phyloP scores from a whole-genome alignment of 2,888 invertebrate genomes.

The Phragmatobia fuliginosa region DNA sequence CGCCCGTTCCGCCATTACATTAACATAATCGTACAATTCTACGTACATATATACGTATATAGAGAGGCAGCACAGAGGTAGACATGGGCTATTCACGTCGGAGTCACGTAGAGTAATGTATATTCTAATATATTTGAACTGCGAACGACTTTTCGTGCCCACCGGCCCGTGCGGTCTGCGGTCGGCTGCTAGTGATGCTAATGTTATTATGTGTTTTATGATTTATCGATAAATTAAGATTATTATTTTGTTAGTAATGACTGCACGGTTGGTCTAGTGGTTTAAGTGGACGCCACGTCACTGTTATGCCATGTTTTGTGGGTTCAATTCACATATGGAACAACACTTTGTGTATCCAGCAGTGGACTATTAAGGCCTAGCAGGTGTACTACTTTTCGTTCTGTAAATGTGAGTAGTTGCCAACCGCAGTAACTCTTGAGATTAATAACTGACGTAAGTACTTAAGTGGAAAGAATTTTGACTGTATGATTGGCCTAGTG shows the following conservation, averaged over 20 bases:
- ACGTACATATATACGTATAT: slow-evolving; percentile 15
- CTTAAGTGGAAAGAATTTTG: too few relatives aligned
- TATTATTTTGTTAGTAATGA: neutral
- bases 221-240: slow-evolving; percentile 25
- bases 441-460: too few relatives aligned
- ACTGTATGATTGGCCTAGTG: too few relatives aligned
- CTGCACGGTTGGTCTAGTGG: too few relatives aligned
- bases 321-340: too few relatives aligned
- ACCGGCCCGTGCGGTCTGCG: slow-evolving; percentile 84
- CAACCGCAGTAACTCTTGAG: too few relatives aligned
- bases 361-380: too few relatives aligned
- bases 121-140: slow-evolving; percentile 86
- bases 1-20: slow-evolving; percentile 29
- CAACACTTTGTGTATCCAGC: too few relatives aligned
- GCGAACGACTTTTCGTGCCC: slow-evolving; percentile 85
- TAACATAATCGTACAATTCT: slow-evolving; percentile 36
- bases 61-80: slow-evolving; percentile 48
- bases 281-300: too few relatives aligned
- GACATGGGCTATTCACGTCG: slow-evolving; percentile 77
- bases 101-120: slow-evolving; percentile 85
- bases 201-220: slow-evolving; percentile 20
- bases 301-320: too few relatives aligned
- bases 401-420: too few relatives aligned
- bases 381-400: too few relatives aligned
- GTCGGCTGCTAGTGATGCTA: slow-evolving; percentile 64